These are phyloP conservation scores for Coptodon bakossiorum DNA, from an alignment of 2,113 vertebrate species.

Conservation along the genomic window DNA sequence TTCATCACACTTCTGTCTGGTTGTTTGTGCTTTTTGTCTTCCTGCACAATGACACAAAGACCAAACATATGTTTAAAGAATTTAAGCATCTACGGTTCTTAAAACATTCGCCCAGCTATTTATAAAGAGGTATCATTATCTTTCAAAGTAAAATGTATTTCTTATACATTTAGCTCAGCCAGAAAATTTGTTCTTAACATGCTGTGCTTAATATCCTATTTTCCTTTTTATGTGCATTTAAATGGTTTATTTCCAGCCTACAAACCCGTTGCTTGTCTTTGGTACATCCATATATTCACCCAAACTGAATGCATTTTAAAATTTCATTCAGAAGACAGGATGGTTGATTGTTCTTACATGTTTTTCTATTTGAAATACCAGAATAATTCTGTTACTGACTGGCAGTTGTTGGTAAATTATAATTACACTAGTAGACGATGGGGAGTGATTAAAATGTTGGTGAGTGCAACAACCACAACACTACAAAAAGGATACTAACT, in stretches of 20 bases:
- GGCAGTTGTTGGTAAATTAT: not conserved
- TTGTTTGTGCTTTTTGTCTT: not conserved
- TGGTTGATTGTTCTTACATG: not conserved
- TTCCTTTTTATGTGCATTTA: not conserved
- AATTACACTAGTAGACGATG: not conserved
- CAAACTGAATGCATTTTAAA: not conserved
- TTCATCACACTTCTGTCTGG: not conserved
- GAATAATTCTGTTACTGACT: not conserved
- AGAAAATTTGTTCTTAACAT: not conserved
- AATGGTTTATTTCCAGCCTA: not conserved
- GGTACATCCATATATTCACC: not conserved
- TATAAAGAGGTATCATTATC: not conserved
- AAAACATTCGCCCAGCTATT: not conserved
- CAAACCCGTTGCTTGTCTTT: not conserved
- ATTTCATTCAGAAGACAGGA: fast-evolving
- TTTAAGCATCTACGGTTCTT: not conserved
- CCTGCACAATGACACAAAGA: not conserved
- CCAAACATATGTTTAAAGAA: not conserved
- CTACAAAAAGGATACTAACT: fast-evolving
- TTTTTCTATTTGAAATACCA: not conserved
- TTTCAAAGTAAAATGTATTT: not conserved
- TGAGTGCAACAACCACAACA: not conserved
- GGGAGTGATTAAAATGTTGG: not conserved
- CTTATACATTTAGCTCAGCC: not conserved
- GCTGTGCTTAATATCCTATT: not conserved